Percentiles rank a stretch among this genome's conserved stretches.
Evolutionary conservation across 2,888 invertebrate species (phyloP).

Genomic region (Tineola bisselliella): DNA sequence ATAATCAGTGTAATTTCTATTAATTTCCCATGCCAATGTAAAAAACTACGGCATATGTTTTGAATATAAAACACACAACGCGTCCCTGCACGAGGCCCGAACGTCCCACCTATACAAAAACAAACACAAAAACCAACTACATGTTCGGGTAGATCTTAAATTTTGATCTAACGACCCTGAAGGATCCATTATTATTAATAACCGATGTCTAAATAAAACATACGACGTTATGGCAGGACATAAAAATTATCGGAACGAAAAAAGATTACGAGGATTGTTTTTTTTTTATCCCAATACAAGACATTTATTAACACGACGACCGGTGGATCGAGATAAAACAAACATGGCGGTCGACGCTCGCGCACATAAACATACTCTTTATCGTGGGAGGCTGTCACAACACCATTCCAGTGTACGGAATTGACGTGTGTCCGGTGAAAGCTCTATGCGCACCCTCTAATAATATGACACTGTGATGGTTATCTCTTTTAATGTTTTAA

Average conservation of each 20-base stretch:
- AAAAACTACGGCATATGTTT: conserved; percentile 57
- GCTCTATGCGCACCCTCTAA: conserved; percentile 24
- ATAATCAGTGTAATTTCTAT: conserved; percentile 55
- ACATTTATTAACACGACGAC: conserved; percentile 62
- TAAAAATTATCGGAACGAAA: conserved; percentile 48
- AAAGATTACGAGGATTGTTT: conserved; percentile 28
- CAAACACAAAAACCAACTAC: conserved; percentile 42
- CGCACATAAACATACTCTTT: conserved; percentile 58
- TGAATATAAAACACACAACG: conserved; percentile 58
- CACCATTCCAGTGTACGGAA: conserved; percentile 47
- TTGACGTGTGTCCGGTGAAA: conserved; percentile 54
- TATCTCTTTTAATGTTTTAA: background rate
- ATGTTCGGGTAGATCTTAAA: conserved; percentile 49
- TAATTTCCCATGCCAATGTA: conserved; percentile 50
- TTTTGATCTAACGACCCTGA: conserved; percentile 57
- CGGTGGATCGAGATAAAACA: conserved; percentile 65
- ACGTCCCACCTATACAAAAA: conserved; percentile 40
- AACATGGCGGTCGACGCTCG: conserved; percentile 64
- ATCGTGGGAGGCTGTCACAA: conserved; percentile 68
- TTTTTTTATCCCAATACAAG: conserved; percentile 48
- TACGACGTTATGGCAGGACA: conserved; percentile 30
- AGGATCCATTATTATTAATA: conserved; percentile 65
- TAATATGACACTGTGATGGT: conserved; percentile 31
- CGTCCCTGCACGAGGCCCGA: conserved; percentile 46
- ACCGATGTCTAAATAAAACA: conserved; percentile 63